Base-by-base conservation (phyloP, 2,888 invertebrate genomes). In the Anagyrus pseudococci region DNA sequence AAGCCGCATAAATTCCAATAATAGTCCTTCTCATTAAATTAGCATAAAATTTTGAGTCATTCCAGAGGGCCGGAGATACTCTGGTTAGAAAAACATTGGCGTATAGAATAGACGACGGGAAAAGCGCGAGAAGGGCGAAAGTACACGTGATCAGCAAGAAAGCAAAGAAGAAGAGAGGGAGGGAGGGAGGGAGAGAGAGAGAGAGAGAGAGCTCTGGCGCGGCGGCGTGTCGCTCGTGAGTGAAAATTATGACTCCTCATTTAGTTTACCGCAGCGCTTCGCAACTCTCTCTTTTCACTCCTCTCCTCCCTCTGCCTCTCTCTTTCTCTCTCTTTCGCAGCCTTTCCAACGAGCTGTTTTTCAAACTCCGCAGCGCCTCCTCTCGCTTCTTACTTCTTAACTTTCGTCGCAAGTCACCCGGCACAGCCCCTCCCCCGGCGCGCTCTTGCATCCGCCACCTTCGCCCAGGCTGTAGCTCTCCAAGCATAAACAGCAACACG, bases 201-300 rank as follows among this genome's bases (percentile, higher is more conserved):
- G 22, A 41, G 41, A 50, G 19, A 58, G 44, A 44, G 26, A 58
- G 52, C 4, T 29, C 15, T 41, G 4, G 22, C 20, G n/a, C n/a
- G 13, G 54, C 19, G 40, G 46, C 37, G 47, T 40, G 54, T 61
- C 56, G 41, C 44, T 19, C 22, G 20, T n/a, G 47, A 57, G 72
- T 71, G 72, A 74, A 72, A 78, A 77, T 77, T 76, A 78, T 74
- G 76, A 74, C 75, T 76, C 69, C 73, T 77, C 76, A 75, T 78
- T 76, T 75, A 72, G 67, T 68, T 70, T 69, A 55, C 64, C 67
- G 66, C 62, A 63, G 67, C 64, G 64, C 19, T 56, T 58, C 47
- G 26, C 60, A 48, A 57, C 64, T 58, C 25, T 41, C 44, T 54
- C 55, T 22, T 10, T 29, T 29, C 29, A 10, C 29, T 29, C 40